phyloP scores from a whole-genome alignment of 2,113 vertebrate species.

The Pachypanchax playfairii region DNA sequence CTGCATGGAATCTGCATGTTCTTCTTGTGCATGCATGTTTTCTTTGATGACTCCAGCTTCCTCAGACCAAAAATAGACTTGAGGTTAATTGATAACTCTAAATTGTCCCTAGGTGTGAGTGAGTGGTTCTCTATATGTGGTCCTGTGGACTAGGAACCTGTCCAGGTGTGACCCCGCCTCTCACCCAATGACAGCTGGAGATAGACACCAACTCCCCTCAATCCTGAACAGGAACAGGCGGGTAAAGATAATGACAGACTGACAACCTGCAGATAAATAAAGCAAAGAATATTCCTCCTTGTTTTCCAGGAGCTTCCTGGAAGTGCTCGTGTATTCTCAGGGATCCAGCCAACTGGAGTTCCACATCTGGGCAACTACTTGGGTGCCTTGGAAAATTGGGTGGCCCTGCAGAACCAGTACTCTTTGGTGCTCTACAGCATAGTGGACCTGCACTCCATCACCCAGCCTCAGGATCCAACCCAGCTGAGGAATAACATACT shows the following conservation, averaged over 20 bases:
- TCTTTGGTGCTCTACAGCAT: slow-evolving; percentile 89
- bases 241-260: neutral
- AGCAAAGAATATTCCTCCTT: fast-evolving
- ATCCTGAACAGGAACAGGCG: too few species aligned
- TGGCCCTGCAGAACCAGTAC: slow-evolving; percentile 83
- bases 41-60: too few species aligned
- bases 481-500: slow-evolving; percentile 83
- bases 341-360: slow-evolving; percentile 92
- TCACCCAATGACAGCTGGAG: too few species aligned
- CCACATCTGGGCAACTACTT: slow-evolving; percentile 95
- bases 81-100: too few species aligned
- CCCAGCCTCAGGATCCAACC: slow-evolving; percentile 84
- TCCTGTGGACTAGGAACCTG: too few species aligned
- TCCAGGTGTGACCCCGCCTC: too few species aligned
- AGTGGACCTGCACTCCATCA: slow-evolving; percentile 94
- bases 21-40: too few species aligned
- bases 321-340: slow-evolving; percentile 86
- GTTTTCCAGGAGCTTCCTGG: slow-evolving; percentile 38
- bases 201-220: too few species aligned
- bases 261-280: neutral
- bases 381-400: slow-evolving; percentile 95
- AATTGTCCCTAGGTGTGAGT: too few species aligned
- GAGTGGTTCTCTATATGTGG: too few species aligned
- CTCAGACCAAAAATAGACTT: too few species aligned
- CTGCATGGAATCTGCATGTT: too few species aligned